Evolutionary conservation across 2,888 invertebrate species (phyloP).

Genomic region (Pseudococcus jackbeardsleyi): DNA sequence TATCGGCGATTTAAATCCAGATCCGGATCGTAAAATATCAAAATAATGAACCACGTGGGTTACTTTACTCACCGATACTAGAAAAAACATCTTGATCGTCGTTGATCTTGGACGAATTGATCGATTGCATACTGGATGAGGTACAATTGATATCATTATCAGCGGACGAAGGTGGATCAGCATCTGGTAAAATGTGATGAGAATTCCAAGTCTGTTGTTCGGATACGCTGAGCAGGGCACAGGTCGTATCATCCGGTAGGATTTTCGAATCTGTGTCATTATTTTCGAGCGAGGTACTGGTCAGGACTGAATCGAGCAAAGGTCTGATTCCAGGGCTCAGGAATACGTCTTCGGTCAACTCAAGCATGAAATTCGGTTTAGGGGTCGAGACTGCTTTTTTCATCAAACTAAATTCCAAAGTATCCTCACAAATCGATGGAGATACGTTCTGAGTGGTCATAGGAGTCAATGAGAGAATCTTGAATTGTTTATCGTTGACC

Average conservation of each 20-base stretch:
- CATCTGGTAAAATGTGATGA: conserved; percentile 43
- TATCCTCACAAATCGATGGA: conserved; percentile 54
- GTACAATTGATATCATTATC: conserved; percentile 65
- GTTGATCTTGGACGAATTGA: conserved; percentile 67
- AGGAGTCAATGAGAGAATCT: conserved; percentile 39
- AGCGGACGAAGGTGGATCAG: not conserved
- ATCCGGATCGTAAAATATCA: not conserved
- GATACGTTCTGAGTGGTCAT: conserved; percentile 65
- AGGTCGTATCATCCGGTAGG: not conserved
- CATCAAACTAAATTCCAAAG: conserved; percentile 42
- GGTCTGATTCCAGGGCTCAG: conserved; percentile 53
- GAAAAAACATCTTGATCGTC: conserved; percentile 66
- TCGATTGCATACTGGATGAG: conserved; percentile 65
- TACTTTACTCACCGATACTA: conserved; percentile 42
- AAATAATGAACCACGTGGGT: not conserved
- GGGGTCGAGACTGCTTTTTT: conserved; percentile 57
- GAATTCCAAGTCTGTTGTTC: conserved; percentile 60
- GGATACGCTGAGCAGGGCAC: conserved; percentile 12
- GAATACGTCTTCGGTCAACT: conserved; percentile 59
- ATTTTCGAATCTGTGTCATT: conserved; percentile 7
- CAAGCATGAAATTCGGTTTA: not conserved
- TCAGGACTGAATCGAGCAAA: conserved; percentile 54
- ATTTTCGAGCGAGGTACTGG: not conserved
- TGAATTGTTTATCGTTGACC: conserved; percentile 53
- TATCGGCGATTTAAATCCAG: not conserved